Evolutionary conservation across 92 coral and sea anemone species (phyloP), one percentile per base, ranked within the genome.

Genomic region (Paramuricea clavata): DNA sequence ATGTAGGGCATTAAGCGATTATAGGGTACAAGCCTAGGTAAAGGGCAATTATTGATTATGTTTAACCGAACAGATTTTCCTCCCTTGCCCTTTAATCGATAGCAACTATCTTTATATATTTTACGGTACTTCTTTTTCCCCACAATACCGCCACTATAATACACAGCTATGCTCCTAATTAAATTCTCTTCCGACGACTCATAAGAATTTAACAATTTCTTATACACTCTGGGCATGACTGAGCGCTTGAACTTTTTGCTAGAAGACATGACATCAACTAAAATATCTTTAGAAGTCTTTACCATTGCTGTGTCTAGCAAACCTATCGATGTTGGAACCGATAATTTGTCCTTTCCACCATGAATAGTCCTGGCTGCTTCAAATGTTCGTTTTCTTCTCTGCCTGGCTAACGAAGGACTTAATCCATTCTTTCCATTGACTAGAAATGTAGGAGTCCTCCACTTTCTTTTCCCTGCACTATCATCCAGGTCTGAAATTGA

Each of bases 331-430:
- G 13, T 54, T 23, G 78, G 78, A 13, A 22, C 32, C 36, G 52
- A 41, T 72, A 41, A 72, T 7, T 44, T 54, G 17, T 5, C 54
- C 50, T 19, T 41, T 13, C 78, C 78, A 17, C 78, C 78, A 41
- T 72, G 78, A 13, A 72, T 41, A 35, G 3, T 72, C 17, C 32
- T 36, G 2, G 78, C 28, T 3, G 56, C 52, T 1, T 72, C 77
- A 13, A 71, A 71, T 71, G 77, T 71, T 7, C 23, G 25, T 36
- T 71, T 71, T 16, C 78, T 16, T 72, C 78, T 72, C 50, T 72
- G 16, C 41, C 78, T 72, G 30, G 78, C 78, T 41, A 72, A 36
- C 31, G 19, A 16, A 19, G 25, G n/a, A 41, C 78, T 13, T n/a
- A 41, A 28, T 35, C 21, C 22, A 12, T 35, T 27, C 7, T 31